Evolutionary conservation across 2,888 invertebrate species (phyloP), one percentile per base, ranked within the genome.

Genomic region (Neocrepidodera transversa): DNA sequence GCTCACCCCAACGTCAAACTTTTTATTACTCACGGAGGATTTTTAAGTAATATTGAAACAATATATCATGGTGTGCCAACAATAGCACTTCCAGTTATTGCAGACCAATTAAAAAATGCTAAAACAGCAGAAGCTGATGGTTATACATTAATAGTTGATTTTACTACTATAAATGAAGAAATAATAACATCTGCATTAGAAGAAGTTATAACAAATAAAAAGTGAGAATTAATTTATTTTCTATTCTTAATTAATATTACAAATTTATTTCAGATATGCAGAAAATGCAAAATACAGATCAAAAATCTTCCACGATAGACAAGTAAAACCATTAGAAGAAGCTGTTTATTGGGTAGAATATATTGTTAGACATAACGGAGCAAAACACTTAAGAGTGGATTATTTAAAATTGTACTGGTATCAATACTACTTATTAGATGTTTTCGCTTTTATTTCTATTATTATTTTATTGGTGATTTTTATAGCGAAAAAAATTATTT

Each of bases 71-170:
- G 81, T 13, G 80, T 79, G 11, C 83, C 83, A 0, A 69, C 82
- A n/a, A 68, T 84, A n/a, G 82, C 82, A 1, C 78, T 84, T 43
- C 84, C 84, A 0, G 74, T 84, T 13, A 81, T 81, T 56, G 81
- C 77, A 0, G 84, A 85, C 71, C 84, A 85, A 68, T 76, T 78
- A 45, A 63, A 80, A 14, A 84, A 84, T 60, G 81, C 83, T 72
- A 77, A 70, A 1, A 74, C 75, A 4, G 81, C 82, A 1, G 78
- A 75, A 47, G 62, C 68, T 2, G 69, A 72, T 36, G 84, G 83
- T 1, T 80, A 76, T 67, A 82, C 78, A 0, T 61, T 77, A 1
- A 71, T 65, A 1, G 65, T 83, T 0, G 70, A 76, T 36, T 82
- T 79, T 54, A 78, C 66, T 75, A 68, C 71, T 0, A 38, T 83